Evolutionary conservation across 2,797 vertebrate genomes (phyloP).

Genomic region (Spondyliosoma cantharus): DNA sequence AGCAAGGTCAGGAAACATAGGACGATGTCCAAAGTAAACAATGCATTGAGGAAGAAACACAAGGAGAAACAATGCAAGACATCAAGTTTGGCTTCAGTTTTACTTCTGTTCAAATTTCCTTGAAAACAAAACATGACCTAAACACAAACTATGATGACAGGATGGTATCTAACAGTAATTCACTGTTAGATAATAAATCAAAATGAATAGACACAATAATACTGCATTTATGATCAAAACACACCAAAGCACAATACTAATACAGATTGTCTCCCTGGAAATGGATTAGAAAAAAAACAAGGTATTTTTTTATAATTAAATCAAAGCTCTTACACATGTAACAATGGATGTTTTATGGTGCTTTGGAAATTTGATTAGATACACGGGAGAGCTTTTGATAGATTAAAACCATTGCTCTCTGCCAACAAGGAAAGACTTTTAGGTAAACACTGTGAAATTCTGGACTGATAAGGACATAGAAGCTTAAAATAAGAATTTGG

Average conservation of each 20-base stretch:
- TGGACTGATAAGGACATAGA: no score
- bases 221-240: not conserved
- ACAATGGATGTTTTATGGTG: not conserved
- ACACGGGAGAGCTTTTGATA: slow-evolving; percentile 33
- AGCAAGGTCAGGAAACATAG: slow-evolving; percentile 1
- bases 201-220: not conserved
- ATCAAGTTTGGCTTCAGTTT: not conserved
- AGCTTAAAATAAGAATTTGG: no score
- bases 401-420: slow-evolving; percentile 24
- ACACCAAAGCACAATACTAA: not conserved
- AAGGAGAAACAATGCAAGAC: not conserved
- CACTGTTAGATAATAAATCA: not conserved
- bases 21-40: not conserved
- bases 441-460: no score
- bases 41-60: not conserved
- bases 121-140: not conserved
- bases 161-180: no score
- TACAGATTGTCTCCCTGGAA: not conserved
- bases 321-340: slow-evolving; percentile 7
- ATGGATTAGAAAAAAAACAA: not conserved
- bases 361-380: slow-evolving; percentile 33
- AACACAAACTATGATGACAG: not conserved
- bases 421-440: not conserved
- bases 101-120: not conserved
- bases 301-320: slow-evolving; percentile 31